phyloP scores from a whole-genome alignment of 2,113 vertebrate genomes.

The Rhea pennata region DNA sequence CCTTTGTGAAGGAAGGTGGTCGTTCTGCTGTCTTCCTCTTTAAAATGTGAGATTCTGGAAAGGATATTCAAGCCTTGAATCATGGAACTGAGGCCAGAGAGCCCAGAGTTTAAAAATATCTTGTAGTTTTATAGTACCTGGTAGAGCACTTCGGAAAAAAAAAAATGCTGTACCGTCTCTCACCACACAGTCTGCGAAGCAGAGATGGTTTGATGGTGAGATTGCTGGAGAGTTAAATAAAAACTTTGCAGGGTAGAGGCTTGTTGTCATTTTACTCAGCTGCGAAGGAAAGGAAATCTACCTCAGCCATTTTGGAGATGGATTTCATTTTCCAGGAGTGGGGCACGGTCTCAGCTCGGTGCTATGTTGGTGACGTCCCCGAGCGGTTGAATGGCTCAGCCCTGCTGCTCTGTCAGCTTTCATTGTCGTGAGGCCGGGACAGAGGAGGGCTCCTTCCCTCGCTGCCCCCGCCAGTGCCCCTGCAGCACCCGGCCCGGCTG shows the following conservation, averaged over 20 bases:
- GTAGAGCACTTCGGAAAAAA: not conserved
- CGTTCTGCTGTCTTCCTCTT: not conserved
- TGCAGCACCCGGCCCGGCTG: not conserved
- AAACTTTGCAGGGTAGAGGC: accelerated
- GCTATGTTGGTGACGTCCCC: not conserved
- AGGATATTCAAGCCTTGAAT: not conserved
- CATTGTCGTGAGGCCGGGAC: too few relatives aligned
- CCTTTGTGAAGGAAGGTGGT: not conserved
- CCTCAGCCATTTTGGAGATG: not conserved
- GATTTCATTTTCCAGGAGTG: not conserved
- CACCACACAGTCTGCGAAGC: too few relatives aligned
- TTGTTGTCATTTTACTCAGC: not conserved
- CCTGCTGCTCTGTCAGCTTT: not conserved
- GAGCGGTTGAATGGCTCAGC: not conserved
- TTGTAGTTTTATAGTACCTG: not conserved
- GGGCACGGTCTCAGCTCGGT: not conserved
- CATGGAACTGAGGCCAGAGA: not conserved
- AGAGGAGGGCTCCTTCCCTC: too few relatives aligned
- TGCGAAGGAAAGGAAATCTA: too few relatives aligned
- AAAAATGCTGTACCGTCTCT: accelerated
- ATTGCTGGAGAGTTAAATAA: not conserved
- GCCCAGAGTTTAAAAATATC: not conserved
- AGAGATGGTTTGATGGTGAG: not conserved
- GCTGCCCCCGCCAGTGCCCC: not conserved
- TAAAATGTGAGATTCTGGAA: not conserved